Percentiles rank a stretch among this genome's conserved stretches.
phyloP scores from a whole-genome alignment of 1,140 invertebrate genomes.

The Hypsibius dujardini region DNA sequence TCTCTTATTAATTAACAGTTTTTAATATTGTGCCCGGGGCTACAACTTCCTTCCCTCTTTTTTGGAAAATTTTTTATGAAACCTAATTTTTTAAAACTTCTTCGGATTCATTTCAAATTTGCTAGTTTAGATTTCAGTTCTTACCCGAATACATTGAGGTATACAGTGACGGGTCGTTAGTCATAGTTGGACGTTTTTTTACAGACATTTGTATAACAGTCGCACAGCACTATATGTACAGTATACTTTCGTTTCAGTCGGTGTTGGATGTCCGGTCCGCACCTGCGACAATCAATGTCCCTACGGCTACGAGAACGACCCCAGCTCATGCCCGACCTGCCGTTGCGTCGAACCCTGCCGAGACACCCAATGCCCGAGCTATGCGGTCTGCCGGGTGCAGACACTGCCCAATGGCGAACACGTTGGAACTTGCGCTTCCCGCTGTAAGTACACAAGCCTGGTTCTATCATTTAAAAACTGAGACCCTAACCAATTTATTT shows the following conservation, averaged over 20 bases:
- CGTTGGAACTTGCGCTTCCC: constrained; percentile 6
- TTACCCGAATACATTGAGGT: no score
- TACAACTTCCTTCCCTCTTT: no score
- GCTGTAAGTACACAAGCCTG: neutral
- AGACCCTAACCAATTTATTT: neutral
- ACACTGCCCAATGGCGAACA: constrained; percentile 39
- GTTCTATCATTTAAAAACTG: neutral
- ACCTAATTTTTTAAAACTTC: no score
- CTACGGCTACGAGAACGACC: constrained; percentile 53
- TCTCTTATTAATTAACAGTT: no score
- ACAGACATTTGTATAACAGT: neutral
- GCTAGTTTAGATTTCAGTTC: no score
- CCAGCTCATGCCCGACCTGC: constrained; percentile 55
- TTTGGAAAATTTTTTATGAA: no score
- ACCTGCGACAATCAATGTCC: constrained; percentile 69
- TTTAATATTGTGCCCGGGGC: no score
- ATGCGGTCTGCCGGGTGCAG: constrained; percentile 53
- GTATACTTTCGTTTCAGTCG: constrained; percentile 3
- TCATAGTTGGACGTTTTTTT: neutral
- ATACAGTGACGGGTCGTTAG: no score
- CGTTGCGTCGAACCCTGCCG: constrained; percentile 59
- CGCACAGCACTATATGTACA: neutral
- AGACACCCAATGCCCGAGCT: constrained; percentile 51
- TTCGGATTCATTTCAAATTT: no score
- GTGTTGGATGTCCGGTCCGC: constrained; percentile 45